Evolutionary conservation across 2,113 vertebrate species (phyloP), one percentile per base, ranked within the genome.

Genomic region (Neoarius graeffei): DNA sequence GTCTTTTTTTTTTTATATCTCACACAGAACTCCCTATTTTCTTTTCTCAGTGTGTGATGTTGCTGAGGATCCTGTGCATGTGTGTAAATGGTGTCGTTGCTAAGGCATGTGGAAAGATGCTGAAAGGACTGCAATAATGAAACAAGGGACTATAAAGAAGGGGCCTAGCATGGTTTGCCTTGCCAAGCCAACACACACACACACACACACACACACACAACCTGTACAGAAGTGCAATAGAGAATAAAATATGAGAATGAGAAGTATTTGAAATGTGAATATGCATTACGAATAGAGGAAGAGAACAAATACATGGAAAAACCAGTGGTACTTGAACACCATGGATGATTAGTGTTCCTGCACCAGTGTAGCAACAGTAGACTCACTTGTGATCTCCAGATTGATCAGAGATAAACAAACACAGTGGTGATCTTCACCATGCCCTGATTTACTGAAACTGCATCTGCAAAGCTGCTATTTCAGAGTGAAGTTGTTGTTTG

Each of bases 61-160:
- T 90, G 87, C 89, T 87, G 82, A 89, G 87, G n/a, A 74, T 87
- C 84, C 81, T 87, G 85, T 91, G 90, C 89, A 84, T 83, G 87
- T 83, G 89, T 85, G 84, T 60, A 82, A 91, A 87, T 48, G 76
- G 79, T 88, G 80, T 87, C 59, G 90, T 92, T 92, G 89, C 89
- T 88, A 92, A 88, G 88, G 88, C 87, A 85, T 82, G 77, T 89
- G 83, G 89, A 82, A 83, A 77, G 89, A 90, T 90, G 74, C 88
- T 84, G 88, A 30, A 66, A 88, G 85, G 87, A 92, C 76, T 83
- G 90, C 89, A 89, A 89, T 91, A 90, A 91, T 89, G 48, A 89
- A 89, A 66, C 84, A 56, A 88, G 71, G 71, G 64, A 79, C 81
- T 77, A 83, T 86, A 88, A 90, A 86, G 42, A 76, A 79, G 85